Conservation (phyloP, 2,113 vertebrate genomes). For the Vimba vimba region DNA sequence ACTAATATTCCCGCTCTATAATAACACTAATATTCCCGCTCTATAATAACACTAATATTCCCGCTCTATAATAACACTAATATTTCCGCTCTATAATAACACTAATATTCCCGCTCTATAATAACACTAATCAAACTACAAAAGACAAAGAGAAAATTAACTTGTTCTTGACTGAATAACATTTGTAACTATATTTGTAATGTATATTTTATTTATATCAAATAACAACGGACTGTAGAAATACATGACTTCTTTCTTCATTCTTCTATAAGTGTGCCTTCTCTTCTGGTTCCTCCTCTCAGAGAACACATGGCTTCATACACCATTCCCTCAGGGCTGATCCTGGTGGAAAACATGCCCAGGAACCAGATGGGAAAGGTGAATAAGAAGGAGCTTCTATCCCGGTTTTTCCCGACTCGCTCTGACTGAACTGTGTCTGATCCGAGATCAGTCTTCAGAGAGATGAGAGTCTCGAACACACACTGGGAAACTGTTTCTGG, state of each 20-base stretch:
- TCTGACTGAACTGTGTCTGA: background rate
- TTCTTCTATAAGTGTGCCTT: constrained; percentile 31
- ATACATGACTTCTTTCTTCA: background rate
- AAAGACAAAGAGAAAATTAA: too few relatives aligned
- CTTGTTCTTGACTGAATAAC: too few relatives aligned
- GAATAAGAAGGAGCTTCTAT: constrained; percentile 91
- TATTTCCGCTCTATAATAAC: too few relatives aligned
- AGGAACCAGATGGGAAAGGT: constrained; percentile 97
- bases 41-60: too few relatives aligned
- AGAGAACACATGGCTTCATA: constrained; percentile 86
- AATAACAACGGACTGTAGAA: background rate
- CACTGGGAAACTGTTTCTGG: background rate
- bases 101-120: too few relatives aligned
- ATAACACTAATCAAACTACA: too few relatives aligned
- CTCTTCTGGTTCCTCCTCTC: constrained; percentile 55
- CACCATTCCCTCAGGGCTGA: constrained; percentile 83
- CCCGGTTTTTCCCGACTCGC: constrained; percentile 74
- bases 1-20: too few relatives aligned
- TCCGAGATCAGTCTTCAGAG: constrained; percentile 1
- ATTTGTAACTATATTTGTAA: too few relatives aligned
- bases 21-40: too few relatives aligned
- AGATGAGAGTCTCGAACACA: background rate
- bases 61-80: too few relatives aligned
- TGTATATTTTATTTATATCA: too few relatives aligned
- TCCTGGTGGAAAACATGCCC: constrained; percentile 88